A percentile compares a stretch with the other conserved stretches of the same genome.
phyloP scores from a whole-genome alignment of 2,888 invertebrate species.

The Drosophila mettleri region DNA sequence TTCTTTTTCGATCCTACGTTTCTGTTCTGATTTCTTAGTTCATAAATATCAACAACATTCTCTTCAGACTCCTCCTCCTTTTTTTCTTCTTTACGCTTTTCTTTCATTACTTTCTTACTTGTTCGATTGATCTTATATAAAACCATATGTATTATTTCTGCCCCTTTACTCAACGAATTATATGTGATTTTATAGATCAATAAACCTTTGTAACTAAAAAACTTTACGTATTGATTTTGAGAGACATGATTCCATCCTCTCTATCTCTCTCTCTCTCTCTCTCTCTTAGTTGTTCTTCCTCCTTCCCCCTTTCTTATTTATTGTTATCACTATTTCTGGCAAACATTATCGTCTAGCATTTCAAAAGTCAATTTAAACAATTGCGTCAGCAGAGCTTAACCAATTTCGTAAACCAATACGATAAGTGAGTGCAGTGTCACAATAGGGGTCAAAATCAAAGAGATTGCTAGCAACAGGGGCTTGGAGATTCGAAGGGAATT shows the following conservation, averaged over 20 bases:
- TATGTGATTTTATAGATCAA: neutral
- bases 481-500: constrained; percentile 1
- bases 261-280: neutral
- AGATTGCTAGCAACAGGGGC: neutral
- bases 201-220: neutral
- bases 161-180: neutral
- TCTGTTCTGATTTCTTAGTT: too few relatives aligned
- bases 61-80: too few relatives aligned
- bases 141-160: too few relatives aligned
- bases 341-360: constrained; percentile 57
- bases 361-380: constrained; percentile 77
- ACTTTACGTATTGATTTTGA: neutral
- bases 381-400: constrained; percentile 74
- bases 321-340: constrained; percentile 21
- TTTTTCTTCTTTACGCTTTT: too few relatives aligned
- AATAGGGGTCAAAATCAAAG: constrained; percentile 9
- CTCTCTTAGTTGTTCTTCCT: too few relatives aligned
- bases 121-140: too few relatives aligned
- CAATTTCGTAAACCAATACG: constrained; percentile 78
- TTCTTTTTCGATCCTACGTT: too few relatives aligned
- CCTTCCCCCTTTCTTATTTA: constrained; percentile 10
- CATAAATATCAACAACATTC: too few relatives aligned
- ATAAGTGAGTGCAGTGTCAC: constrained; percentile 48
- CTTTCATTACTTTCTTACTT: too few relatives aligned
- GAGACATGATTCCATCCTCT: neutral